Base-by-base conservation (phyloP, 2,113 vertebrate genomes). In the Myxocyprinus asiaticus region DNA sequence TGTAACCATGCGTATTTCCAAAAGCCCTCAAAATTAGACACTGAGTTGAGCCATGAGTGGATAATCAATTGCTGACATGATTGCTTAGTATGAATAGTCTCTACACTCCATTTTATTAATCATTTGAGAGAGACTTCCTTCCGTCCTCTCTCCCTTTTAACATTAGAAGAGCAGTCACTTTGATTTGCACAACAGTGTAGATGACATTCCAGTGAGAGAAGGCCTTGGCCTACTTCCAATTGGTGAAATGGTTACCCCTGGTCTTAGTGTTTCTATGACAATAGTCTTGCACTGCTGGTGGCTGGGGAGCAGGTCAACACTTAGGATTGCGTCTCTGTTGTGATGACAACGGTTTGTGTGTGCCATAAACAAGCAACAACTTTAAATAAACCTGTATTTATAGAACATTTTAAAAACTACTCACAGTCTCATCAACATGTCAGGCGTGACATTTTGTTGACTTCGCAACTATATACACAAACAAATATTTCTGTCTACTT, bases 251-350 rank as follows among this genome's bases (percentile, higher is more conserved):
- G 51, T 84, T 85, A 65, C 64, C 76, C 83, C 71, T 83, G 69
- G 70, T 22, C 72, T 61, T 81, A 69, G 8, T 85, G 87, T 90
- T 91, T 82, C 87, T 88, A 88, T 90, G 90, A 88, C 87, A 86
- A 85, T 78, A 6, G 7, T 81, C 77, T 67, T 9, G 55, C 59
- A 79, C 83, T 79, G 81, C 81, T 82, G 85, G 74, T 88, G 88
- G 87, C 79, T 86, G 82, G 82, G 77, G 78, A 61, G 48, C 43
- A 88, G 83, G 66, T 78, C 78, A 48, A 80, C 33, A 48, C 90
- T 74, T 50, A 47, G 50, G 78, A 83, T 83, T 9, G 78, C 64
- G 17, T 67, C 62, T 70, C 77, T 90, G 86, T 91, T 91, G 86
- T 88, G 88, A 87, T 81, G 87, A 88, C 84, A 91, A 76, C 56